Conservation (phyloP, 2,888 invertebrate species). For the Agonopterix heracliana region DNA sequence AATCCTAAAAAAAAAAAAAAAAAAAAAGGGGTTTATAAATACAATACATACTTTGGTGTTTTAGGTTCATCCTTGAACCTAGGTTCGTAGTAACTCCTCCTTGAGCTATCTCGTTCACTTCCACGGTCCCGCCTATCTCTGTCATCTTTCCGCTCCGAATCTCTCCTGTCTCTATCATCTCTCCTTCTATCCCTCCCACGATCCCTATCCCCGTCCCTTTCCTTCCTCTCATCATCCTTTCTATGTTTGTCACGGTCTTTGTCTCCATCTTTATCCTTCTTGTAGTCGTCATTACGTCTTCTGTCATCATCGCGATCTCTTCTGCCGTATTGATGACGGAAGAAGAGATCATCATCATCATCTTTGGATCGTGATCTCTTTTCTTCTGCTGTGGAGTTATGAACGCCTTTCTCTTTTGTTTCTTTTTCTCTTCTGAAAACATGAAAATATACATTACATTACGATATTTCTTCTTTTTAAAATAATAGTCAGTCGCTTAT, state of each 20-base stretch:
- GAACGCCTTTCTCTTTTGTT: constrained; percentile 82
- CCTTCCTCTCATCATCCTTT: constrained; percentile 13
- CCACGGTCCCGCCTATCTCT: constrained; percentile 44
- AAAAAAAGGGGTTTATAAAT: too few relatives aligned
- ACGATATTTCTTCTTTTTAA: not conserved
- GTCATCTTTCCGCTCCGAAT: constrained; percentile 28
- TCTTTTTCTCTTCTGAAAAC: constrained; percentile 64
- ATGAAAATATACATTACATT: not conserved
- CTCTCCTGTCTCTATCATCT: constrained; percentile 16
- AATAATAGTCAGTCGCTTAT: not conserved
- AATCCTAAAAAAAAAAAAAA: too few relatives aligned
- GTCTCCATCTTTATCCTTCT: constrained; percentile 33
- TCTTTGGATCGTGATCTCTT: constrained; percentile 55
- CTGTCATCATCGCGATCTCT: constrained; percentile 38
- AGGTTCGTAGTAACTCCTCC: constrained; percentile 74
- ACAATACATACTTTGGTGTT: constrained; percentile 79
- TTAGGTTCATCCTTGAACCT: constrained; percentile 90
- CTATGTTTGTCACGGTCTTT: constrained; percentile 31
- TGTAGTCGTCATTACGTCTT: constrained; percentile 34
- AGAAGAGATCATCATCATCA: constrained; percentile 51
- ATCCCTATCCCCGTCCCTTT: constrained; percentile 21
- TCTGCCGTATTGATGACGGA: constrained; percentile 47
- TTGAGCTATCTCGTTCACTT: constrained; percentile 56
- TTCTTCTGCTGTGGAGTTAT: constrained; percentile 80
- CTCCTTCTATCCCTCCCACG: constrained; percentile 18